These are phyloP conservation scores for Polypedilum pembai DNA, from an alignment of 1,140 invertebrate genomes.

Conservation along the genomic window DNA sequence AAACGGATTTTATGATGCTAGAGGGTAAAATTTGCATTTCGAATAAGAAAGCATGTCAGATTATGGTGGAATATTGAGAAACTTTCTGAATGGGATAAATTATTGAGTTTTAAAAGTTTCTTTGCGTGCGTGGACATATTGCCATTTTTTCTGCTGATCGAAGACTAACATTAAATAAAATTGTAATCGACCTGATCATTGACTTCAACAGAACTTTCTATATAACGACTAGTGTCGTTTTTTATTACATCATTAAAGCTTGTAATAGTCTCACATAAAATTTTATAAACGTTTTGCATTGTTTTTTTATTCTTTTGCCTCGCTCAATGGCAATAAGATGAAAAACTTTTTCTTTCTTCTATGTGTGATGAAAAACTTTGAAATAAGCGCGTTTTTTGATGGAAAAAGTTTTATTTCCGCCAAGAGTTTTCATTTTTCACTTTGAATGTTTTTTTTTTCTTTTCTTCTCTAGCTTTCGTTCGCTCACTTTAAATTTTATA, in stretches of 20 bases:
- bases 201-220: neutral
- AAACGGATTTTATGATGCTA: no score
- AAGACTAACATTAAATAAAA: neutral
- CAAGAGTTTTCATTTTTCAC: neutral
- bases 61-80: neutral
- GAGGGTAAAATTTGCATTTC: no score
- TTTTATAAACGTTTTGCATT: slow-evolving; percentile 24
- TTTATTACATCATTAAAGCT: slow-evolving; percentile 27
- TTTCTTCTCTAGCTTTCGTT: neutral
- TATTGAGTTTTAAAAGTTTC: no score
- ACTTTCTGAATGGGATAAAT: no score
- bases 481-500: neutral
- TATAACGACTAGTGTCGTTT: slow-evolving; percentile 19
- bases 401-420: neutral
- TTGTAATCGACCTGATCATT: slow-evolving; percentile 26
- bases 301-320: slow-evolving; percentile 18
- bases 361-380: slow-evolving; percentile 1
- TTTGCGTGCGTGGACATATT: no score
- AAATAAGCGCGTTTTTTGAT: slow-evolving; percentile 2
- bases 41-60: neutral
- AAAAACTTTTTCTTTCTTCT: slow-evolving; percentile 22
- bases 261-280: slow-evolving; percentile 19
- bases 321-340: slow-evolving; percentile 1
- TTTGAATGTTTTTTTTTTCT: neutral
- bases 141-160: neutral